Evolutionary conservation across 2,888 invertebrate genomes (phyloP).

Genomic region (Ormia ochracea): DNA sequence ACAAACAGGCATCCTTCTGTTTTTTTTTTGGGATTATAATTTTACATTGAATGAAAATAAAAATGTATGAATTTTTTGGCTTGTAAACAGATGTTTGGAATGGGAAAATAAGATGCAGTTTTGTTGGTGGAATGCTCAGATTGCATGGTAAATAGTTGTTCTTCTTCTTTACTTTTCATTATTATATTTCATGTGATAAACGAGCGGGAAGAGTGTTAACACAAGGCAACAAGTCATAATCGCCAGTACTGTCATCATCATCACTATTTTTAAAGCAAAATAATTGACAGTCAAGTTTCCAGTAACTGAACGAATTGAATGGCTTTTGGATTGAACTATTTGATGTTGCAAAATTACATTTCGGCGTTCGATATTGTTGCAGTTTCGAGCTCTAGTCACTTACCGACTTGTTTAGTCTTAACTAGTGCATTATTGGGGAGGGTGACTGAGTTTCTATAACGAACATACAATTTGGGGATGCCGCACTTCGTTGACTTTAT

Average conservation of each 20-base stretch:
- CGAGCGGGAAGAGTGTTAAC: conserved; percentile 28
- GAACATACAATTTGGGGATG: not conserved
- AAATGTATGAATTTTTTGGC: not conserved
- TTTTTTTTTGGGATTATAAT: not conserved
- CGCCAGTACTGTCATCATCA: not conserved
- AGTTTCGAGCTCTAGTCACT: conserved; percentile 2
- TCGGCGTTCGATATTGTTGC: conserved; percentile 1
- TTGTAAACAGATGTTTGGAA: not conserved
- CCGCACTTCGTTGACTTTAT: too few relatives aligned
- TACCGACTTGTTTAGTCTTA: not conserved
- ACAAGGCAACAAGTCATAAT: conserved; percentile 52
- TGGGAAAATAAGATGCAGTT: not conserved
- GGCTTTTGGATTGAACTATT: conserved; percentile 14
- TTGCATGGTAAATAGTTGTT: conserved; percentile 10
- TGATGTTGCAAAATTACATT: conserved; percentile 29
- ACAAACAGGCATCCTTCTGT: not conserved
- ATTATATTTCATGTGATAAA: not conserved
- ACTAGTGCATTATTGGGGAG: conserved; percentile 17
- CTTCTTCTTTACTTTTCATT: conserved; percentile 1
- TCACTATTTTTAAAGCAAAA: conserved; percentile 30
- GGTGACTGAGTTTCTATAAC: not conserved
- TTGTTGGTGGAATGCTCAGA: not conserved
- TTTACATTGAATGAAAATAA: not conserved
- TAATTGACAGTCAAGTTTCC: conserved; percentile 59
- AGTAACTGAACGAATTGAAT: conserved; percentile 32